These are phyloP conservation scores for Temnothorax nylanderi DNA, from an alignment of 1,140 invertebrate genomes.

Conservation along the genomic window DNA sequence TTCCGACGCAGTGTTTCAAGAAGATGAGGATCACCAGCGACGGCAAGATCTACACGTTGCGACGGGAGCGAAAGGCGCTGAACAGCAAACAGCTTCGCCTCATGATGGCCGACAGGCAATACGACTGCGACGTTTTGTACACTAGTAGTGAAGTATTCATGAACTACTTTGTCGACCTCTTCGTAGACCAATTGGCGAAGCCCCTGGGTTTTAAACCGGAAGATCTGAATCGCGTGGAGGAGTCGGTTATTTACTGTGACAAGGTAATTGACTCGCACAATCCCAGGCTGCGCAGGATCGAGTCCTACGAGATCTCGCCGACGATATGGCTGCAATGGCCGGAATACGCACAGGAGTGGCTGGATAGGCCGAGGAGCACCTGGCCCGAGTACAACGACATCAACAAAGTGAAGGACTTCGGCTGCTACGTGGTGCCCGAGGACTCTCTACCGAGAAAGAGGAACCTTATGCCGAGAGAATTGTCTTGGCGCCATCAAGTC, in stretches of 20 bases:
- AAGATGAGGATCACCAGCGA: constrained; percentile 74
- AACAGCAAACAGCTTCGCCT: constrained; percentile 84
- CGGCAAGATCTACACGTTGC: constrained; percentile 75
- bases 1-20: constrained; percentile 78
- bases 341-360: constrained; percentile 88
- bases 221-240: constrained; percentile 84
- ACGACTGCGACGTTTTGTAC: constrained; percentile 86
- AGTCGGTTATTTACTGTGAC: constrained; percentile 87
- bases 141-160: constrained; percentile 88
- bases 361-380: constrained; percentile 86
- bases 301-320: constrained; percentile 88
- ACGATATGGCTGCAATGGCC: constrained; percentile 89
- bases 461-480: constrained; percentile 20
- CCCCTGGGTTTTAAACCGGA: constrained; percentile 85
- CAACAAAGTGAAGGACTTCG: constrained; percentile 88
- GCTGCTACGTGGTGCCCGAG: constrained; percentile 89
- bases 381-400: constrained; percentile 90
- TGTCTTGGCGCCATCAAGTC: background rate
- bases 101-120: constrained; percentile 80
- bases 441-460: constrained; percentile 87
- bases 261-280: constrained; percentile 72
- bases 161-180: constrained; percentile 87
- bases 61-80: constrained; percentile 62
- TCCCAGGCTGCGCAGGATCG: constrained; percentile 76
- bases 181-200: constrained; percentile 85